Evolutionary conservation across 2,113 vertebrate genomes (phyloP).

Genomic region (Corydoras maculifer): DNA sequence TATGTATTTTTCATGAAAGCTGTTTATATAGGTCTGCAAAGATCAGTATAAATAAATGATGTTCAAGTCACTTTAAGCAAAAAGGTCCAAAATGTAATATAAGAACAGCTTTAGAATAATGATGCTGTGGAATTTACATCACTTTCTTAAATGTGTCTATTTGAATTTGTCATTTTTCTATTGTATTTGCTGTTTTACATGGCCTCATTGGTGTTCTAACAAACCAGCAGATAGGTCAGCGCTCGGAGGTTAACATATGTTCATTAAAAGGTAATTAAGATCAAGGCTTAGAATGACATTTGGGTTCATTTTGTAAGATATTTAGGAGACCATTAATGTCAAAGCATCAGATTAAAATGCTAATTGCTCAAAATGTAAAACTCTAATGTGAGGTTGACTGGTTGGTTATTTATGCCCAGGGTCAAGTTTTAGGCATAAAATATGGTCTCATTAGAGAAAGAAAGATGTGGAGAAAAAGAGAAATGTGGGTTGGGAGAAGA

Average conservation of each 20-base stretch:
- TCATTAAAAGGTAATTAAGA: background rate
- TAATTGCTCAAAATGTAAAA: background rate
- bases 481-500: too few species aligned
- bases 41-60: too few species aligned
- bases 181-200: background rate
- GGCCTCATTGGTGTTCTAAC: background rate
- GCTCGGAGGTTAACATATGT: background rate
- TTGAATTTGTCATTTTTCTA: background rate
- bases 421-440: constrained; percentile 7
- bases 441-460: background rate
- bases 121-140: too few species aligned
- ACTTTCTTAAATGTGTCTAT: background rate
- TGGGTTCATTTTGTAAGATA: background rate
- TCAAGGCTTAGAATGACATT: background rate
- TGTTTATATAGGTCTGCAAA: too few species aligned
- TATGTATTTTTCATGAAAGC: too few species aligned
- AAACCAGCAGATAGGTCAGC: background rate
- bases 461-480: background rate
- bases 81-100: too few species aligned
- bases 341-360: constrained; percentile 10
- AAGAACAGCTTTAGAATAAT: too few species aligned
- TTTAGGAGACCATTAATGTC: background rate
- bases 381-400: background rate
- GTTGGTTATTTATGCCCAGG: background rate
- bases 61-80: too few species aligned